Evolutionary conservation across 2,113 vertebrate species (phyloP), one percentile per base, ranked within the genome.

Genomic region (Clarias macrocephalus): DNA sequence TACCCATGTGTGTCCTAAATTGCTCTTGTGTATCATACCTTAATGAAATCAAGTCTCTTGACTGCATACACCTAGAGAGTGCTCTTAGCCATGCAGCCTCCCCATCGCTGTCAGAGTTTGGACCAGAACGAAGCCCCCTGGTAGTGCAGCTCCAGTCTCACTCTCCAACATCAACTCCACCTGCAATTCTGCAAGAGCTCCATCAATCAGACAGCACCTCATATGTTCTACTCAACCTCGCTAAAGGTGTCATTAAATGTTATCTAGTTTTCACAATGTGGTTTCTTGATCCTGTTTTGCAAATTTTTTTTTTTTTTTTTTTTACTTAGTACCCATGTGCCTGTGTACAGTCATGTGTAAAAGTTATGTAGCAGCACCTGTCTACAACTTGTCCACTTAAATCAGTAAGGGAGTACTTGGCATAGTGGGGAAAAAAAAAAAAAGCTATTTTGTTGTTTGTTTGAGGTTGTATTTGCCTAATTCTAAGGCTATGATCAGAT

Each of bases 211-310:
- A 99, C 86, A 97, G 94, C 94, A 96, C 97, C 80, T 99, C 98
- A 56, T 99, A 98, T 89, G 97, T 99, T 92, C 96, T 99, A 60
- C 97, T 99, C 87, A 99, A 99, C 91, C 93, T 99, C 19, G 98
- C 98, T n/a, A 97, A 98, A 96, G 95, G 98, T 98, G 88, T 77
- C 66, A 3, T 48, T 52, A n/a, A 52, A 19, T 18, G 1, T 70
- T 5, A 62, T 19, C 80, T 76, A 42, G 15, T 52, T 54, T 76
- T 76, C 25, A 75, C 1, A 10, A 19, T 42, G 19, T 66, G 42
- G 66, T 19, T 57, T 33, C 59, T 81, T 33, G 33, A 30, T 81
- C 19, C 21, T 37, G 56, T 60, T 59, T 42, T 42, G 42, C 42
- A 42, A 42, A 42, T 3, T 42, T 33, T 1, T 33, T 33, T 1